Evolutionary conservation across 2,888 invertebrate species (phyloP).

Genomic region (Folsomia candida): DNA sequence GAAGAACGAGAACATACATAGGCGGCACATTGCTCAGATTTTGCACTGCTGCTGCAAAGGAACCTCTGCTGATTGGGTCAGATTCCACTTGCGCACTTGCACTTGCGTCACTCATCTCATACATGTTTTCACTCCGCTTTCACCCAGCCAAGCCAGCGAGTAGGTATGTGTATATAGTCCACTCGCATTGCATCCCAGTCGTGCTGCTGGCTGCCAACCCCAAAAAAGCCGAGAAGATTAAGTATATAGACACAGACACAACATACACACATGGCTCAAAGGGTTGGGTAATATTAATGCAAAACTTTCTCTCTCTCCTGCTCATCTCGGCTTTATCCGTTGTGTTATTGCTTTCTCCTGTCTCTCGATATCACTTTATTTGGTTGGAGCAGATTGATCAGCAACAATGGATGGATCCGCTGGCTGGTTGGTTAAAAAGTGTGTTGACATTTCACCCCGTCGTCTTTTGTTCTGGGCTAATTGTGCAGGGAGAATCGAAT

Average conservation of each 20-base stretch:
- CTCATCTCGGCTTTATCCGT: neutral
- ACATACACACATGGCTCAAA: too few relatives aligned
- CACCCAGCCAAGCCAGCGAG: conserved; percentile 12
- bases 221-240: neutral
- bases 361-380: too few relatives aligned
- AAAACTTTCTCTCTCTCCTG: neutral
- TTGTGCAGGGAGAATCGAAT: too few relatives aligned
- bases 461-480: too few relatives aligned
- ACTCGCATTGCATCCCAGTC: conserved; percentile 5
- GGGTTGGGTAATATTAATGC: too few relatives aligned
- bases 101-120: conserved; percentile 50
- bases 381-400: too few relatives aligned
- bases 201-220: neutral
- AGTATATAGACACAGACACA: too few relatives aligned
- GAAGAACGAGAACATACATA: conserved; percentile 16
- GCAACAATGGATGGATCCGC: too few relatives aligned
- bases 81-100: conserved; percentile 48
- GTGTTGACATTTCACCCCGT: too few relatives aligned
- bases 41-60: conserved; percentile 47
- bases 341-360: conserved; percentile 2
- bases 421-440: too few relatives aligned
- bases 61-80: conserved; percentile 43
- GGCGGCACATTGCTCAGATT: conserved; percentile 38
- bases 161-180: too few relatives aligned
- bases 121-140: conserved; percentile 33